Percentiles rank a stretch among this genome's conserved stretches.
These are phyloP conservation scores for Lordiphosa fenestrarum DNA, from an alignment of 2,888 invertebrate species.

Conservation along the genomic window DNA sequence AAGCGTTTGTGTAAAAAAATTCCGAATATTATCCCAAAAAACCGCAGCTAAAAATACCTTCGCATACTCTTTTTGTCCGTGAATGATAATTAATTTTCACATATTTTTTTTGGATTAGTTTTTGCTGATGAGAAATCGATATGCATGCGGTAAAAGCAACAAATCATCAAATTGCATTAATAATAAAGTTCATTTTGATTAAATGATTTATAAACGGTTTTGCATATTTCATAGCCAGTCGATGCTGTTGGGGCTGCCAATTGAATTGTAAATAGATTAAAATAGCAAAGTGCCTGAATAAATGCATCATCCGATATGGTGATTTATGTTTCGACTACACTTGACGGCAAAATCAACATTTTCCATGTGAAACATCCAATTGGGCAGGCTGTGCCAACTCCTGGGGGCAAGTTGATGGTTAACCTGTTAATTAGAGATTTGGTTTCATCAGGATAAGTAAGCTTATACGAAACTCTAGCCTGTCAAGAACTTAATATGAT, in stretches of 20 bases:
- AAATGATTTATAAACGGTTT: slow-evolving; percentile 31
- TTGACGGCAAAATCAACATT: not conserved
- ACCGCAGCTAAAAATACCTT: slow-evolving; percentile 21
- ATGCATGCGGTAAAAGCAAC: slow-evolving; percentile 11
- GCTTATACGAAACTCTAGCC: too few relatives aligned
- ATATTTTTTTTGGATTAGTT: slow-evolving; percentile 18
- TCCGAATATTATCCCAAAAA: slow-evolving; percentile 3
- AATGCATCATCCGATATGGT: slow-evolving; percentile 34
- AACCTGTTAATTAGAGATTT: too few relatives aligned
- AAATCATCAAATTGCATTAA: slow-evolving; percentile 37
- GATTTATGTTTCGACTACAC: slow-evolving; percentile 27
- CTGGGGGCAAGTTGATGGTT: too few relatives aligned
- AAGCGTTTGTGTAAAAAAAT: slow-evolving; percentile 36
- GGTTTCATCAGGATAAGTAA: too few relatives aligned
- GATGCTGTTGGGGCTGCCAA: slow-evolving; percentile 23
- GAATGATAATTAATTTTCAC: slow-evolving; percentile 14
- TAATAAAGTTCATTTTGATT: slow-evolving; percentile 20
- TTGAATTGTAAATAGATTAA: slow-evolving; percentile 44
- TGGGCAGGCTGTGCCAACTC: not conserved
- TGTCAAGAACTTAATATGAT: too few relatives aligned
- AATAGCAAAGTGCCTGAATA: slow-evolving; percentile 35
- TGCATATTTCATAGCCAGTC: slow-evolving; percentile 19
- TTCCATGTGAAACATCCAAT: not conserved
- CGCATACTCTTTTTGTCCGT: not conserved
- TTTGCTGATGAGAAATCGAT: slow-evolving; percentile 20